Evolutionary conservation across 2,888 invertebrate genomes (phyloP).

Genomic region (Gasteruption jaculator): DNA sequence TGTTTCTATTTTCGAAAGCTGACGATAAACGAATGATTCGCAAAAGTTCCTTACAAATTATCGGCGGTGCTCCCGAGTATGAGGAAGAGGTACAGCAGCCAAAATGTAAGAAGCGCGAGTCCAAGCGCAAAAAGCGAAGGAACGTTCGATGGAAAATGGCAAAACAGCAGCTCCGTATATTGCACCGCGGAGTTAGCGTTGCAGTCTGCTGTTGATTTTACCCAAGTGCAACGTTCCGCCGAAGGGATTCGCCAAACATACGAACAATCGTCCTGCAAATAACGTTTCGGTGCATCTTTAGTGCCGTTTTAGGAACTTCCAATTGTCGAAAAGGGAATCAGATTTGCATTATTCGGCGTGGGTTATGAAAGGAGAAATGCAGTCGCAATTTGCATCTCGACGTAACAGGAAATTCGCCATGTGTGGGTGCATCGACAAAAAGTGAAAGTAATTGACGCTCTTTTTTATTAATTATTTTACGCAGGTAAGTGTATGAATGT

Average conservation of each 20-base stretch:
- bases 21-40: neutral
- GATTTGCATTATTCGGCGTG: no score
- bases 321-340: neutral
- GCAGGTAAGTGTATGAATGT: no score
- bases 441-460: no score
- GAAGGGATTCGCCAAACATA: constrained; percentile 41
- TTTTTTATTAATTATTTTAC: no score
- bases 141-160: constrained; percentile 36
- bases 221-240: constrained; percentile 46
- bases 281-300: no score
- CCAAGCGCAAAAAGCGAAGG: constrained; percentile 30
- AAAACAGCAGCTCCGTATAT: constrained; percentile 49
- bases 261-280: constrained; percentile 44
- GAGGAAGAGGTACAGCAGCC: constrained; percentile 55
- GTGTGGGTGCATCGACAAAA: no score
- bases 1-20: no score
- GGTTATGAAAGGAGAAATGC: no score
- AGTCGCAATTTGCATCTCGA: no score
- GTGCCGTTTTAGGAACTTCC: neutral
- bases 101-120: constrained; percentile 44
- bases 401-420: no score
- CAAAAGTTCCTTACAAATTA: constrained; percentile 54
- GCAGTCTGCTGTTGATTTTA: constrained; percentile 41
- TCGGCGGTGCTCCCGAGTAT: constrained; percentile 57
- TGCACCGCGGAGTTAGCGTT: constrained; percentile 37